Evolutionary conservation across 2,113 vertebrate genomes (phyloP).

Genomic region (Sardina pilchardus): DNA sequence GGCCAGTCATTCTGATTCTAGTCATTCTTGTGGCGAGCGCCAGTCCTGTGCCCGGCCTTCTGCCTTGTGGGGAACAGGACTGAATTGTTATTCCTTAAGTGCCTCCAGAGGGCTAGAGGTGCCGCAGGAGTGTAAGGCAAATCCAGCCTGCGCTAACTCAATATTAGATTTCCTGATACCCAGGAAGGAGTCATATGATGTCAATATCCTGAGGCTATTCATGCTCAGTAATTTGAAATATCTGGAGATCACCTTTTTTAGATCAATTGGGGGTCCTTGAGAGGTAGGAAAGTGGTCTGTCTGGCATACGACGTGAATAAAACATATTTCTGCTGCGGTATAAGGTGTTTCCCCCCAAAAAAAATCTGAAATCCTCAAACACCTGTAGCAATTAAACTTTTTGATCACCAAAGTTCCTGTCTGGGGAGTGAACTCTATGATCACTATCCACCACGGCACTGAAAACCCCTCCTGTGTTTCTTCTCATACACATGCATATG

Average conservation of each 20-base stretch:
- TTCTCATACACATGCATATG: no score
- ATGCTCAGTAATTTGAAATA: background rate
- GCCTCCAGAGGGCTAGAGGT: no score
- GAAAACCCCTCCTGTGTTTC: background rate
- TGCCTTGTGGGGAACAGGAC: constrained; percentile 44
- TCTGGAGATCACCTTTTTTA: background rate
- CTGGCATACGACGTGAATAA: background rate
- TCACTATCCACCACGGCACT: background rate
- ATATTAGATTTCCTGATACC: constrained; percentile 18
- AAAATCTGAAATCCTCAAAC: background rate
- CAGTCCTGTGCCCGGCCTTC: constrained; percentile 58
- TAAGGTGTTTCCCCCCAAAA: background rate
- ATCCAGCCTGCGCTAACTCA: background rate
- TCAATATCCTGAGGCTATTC: background rate
- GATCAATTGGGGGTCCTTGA: background rate
- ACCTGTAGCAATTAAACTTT: background rate
- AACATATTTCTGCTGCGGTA: background rate
- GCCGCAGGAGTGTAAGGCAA: constrained; percentile 22
- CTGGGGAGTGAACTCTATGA: background rate
- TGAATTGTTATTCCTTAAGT: constrained; percentile 66
- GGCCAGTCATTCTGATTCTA: background rate
- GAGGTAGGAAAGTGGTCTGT: background rate
- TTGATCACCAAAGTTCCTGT: background rate
- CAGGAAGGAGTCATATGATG: constrained; percentile 21
- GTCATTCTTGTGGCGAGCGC: background rate